A percentile compares a stretch with the other conserved stretches of the same genome.
Evolutionary conservation across 1,140 invertebrate species (phyloP).

Genomic region (Triops cancriformis): DNA sequence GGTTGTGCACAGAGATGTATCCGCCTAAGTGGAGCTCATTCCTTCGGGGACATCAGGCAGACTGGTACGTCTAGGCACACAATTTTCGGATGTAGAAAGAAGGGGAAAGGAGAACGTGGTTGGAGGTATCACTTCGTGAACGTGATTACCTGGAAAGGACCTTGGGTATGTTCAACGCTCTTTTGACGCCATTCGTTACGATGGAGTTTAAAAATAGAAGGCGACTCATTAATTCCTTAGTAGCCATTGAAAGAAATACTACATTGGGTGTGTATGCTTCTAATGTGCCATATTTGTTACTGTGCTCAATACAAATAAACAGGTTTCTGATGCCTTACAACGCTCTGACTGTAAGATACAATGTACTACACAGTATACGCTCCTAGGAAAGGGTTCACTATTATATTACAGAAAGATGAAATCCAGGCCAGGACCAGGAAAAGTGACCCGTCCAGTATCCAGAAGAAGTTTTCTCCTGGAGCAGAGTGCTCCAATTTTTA

Average conservation of each 20-base stretch:
- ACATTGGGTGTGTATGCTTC: too few relatives aligned
- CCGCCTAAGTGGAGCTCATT: neutral
- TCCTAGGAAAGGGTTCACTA: neutral
- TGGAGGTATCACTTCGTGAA: neutral
- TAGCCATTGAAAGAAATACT: too few relatives aligned
- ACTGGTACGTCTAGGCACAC: neutral
- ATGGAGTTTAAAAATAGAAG: neutral
- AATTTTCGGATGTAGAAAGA: neutral
- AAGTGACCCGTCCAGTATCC: slow-evolving; percentile 3
- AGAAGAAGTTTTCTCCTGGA: neutral
- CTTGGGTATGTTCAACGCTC: neutral
- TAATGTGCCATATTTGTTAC: too few relatives aligned
- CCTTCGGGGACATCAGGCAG: neutral
- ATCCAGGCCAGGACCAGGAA: slow-evolving; percentile 12
- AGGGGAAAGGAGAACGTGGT: neutral
- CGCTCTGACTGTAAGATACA: neutral
- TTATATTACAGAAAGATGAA: neutral
- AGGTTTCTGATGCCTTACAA: neutral
- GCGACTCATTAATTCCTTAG: neutral
- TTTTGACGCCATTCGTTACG: neutral
- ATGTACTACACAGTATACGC: neutral
- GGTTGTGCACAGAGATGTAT: neutral
- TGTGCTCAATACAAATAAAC: neutral
- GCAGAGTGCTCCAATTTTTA: neutral
- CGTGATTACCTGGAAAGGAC: neutral